Conservation (phyloP, 2,888 invertebrate species). For the Xestia c-nigrum region DNA sequence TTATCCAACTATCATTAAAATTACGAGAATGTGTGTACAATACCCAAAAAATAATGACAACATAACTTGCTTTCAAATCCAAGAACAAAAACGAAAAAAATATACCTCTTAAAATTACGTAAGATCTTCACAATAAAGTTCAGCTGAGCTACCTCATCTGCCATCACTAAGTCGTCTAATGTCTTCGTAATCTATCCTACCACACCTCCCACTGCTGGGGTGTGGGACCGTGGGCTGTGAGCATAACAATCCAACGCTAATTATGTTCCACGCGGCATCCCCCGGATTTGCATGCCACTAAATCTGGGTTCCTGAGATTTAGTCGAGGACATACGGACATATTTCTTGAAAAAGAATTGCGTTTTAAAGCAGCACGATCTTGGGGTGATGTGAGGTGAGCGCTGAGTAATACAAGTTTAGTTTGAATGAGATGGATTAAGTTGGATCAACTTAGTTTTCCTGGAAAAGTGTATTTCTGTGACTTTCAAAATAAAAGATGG, state of each 20-base stretch:
- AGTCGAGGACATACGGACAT: slow-evolving; percentile 73
- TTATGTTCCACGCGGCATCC: slow-evolving; percentile 72
- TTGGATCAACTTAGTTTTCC: slow-evolving; percentile 6
- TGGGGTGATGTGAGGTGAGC: slow-evolving; percentile 39
- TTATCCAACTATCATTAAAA: not conserved
- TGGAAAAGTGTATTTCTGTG: not conserved
- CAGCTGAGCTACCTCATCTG: slow-evolving; percentile 45
- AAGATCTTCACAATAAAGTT: slow-evolving; percentile 53
- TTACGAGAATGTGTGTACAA: not conserved
- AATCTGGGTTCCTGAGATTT: slow-evolving; percentile 76
- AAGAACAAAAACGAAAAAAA: not conserved
- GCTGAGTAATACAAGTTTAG: slow-evolving; percentile 37
- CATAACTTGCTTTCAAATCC: not conserved
- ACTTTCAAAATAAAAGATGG: too few relatives aligned
- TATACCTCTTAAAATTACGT: slow-evolving; percentile 3
- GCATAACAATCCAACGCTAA: slow-evolving; percentile 73
- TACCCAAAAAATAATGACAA: not conserved
- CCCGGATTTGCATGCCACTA: slow-evolving; percentile 78
- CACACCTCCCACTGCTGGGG: slow-evolving; percentile 56
- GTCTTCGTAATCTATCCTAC: slow-evolving; percentile 65
- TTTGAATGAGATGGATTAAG: slow-evolving; percentile 26
- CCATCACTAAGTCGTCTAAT: slow-evolving; percentile 66
- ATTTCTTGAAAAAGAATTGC: slow-evolving; percentile 74
- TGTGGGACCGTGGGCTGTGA: slow-evolving; percentile 55
- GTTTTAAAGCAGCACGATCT: slow-evolving; percentile 69